Base-by-base conservation (phyloP, 1,140 invertebrate genomes). In the Halesus radiatus region DNA sequence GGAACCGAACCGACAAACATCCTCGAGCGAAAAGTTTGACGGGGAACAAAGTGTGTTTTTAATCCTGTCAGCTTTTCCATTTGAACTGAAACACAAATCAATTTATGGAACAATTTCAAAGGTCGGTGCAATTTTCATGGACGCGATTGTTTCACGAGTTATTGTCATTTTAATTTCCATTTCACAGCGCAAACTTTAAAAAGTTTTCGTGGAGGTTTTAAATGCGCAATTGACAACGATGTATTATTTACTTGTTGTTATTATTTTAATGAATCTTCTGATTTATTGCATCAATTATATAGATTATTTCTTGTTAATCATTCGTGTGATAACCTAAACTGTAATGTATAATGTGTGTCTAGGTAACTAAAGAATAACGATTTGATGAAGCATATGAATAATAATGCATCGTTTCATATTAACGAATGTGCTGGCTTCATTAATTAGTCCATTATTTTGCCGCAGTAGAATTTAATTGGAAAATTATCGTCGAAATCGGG, bases 21-120 rank as follows among this genome's bases (percentile, higher is more conserved):
- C 20, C 20, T 60, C 15, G 3, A 15, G 20, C 20, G 8, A 22
- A 60, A 60, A 60, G 58, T 60, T 60, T 26, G 58, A 60, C 58
- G 26, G 13, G 20, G 22, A 23, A 60, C 58, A 60, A 60, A 60
- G 58, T 60, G 58, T 60, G 16, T 66, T 22, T 66, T 66, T 16
- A 29, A 66, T 66, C 29, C 64, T 20, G 64, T 68, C 64, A 68
- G 64, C 7, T 22, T 45, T 37, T 18, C 32, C 16, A 68, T 68
- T 68, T 32, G 64, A 29, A 45, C 20, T 68, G 64, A 68, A 68
- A 68, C n/a, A 37, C 23, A 37, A 68, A 68, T 68, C 64, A 37
- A 68, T 68, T 68, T 32, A 37, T 68, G 6, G 18, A 18, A 60
- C 56, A 60, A 60, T 60, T 60, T 60, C 56, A 23, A 23, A 60